Percentiles rank a stretch among this genome's conserved stretches.
phyloP scores from a whole-genome alignment of 2,797 vertebrate genomes.

The Gila robusta region DNA sequence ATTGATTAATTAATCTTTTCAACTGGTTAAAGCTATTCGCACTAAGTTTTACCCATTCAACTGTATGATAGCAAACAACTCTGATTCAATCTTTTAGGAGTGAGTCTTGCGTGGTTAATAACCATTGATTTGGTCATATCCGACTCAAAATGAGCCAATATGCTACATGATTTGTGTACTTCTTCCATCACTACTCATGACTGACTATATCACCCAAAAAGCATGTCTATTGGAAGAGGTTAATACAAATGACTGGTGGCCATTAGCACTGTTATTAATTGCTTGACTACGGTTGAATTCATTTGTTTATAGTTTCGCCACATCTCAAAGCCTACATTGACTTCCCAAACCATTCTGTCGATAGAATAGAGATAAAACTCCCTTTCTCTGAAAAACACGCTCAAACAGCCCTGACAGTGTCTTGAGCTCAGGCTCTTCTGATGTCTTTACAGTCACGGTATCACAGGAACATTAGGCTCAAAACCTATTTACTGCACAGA shows the following conservation, averaged over 20 bases:
- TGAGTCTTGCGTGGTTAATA: not conserved
- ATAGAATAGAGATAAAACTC: not conserved
- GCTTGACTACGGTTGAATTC: not conserved
- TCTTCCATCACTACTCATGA: not conserved
- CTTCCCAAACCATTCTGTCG: not conserved
- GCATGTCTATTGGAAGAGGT: not conserved
- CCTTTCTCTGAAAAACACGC: not conserved
- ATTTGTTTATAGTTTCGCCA: not conserved
- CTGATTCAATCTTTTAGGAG: not conserved
- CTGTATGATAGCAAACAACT: not conserved
- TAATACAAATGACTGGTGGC: not conserved
- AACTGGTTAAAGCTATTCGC: not conserved
- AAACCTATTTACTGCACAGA: slow-evolving; percentile 61
- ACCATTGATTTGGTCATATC: not conserved
- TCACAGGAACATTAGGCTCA: slow-evolving; percentile 44
- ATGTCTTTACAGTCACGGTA: not conserved
- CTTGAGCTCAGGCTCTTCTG: not conserved
- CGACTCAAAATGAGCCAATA: not conserved
- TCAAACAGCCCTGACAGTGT: not conserved
- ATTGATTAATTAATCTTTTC: not conserved
- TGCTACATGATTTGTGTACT: not conserved
- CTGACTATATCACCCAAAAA: slow-evolving; percentile 8
- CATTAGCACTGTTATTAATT: not conserved
- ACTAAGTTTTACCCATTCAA: not conserved
- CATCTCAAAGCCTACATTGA: slow-evolving; percentile 4